Percentiles rank a stretch among this genome's conserved stretches.
Evolutionary conservation across 2,888 invertebrate species (phyloP).

Genomic region (Andrena bucephala): DNA sequence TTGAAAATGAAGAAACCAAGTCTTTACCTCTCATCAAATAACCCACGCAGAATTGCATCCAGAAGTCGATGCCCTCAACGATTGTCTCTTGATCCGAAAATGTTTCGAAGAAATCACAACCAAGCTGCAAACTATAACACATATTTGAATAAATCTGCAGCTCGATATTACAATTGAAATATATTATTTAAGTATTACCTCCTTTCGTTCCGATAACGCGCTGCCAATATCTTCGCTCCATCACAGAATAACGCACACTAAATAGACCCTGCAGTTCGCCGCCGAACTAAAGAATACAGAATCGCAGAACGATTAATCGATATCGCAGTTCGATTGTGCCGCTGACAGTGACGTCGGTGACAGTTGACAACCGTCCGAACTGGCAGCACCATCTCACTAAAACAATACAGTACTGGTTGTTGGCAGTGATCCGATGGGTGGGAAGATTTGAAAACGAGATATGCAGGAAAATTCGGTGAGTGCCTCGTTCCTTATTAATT

Average conservation of each 20-base stretch:
- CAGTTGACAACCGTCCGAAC: not conserved
- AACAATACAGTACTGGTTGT: not conserved
- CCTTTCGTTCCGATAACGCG: too few species aligned
- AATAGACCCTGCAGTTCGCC: not conserved
- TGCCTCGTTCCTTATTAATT: conserved; percentile 9
- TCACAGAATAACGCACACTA: not conserved
- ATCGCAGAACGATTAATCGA: conserved; percentile 28
- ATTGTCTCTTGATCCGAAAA: too few species aligned
- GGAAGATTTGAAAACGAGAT: conserved; percentile 68
- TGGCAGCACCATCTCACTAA: conserved; percentile 56
- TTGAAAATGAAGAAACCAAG: too few species aligned
- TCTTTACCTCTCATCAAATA: too few species aligned
- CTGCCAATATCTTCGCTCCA: too few species aligned
- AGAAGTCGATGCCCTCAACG: too few species aligned
- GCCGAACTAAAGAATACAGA: not conserved
- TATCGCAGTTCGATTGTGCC: conserved; percentile 15
- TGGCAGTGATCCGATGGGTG: conserved; percentile 21
- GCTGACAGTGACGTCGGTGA: not conserved
- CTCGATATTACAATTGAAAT: too few species aligned
- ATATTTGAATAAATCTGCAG: too few species aligned
- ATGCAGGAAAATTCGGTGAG: conserved; percentile 78
- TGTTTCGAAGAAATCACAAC: too few species aligned
- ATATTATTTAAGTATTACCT: too few species aligned
- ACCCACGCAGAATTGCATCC: too few species aligned
- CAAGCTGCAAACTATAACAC: too few species aligned